These are phyloP conservation scores for Masnerella sp. DNA, from an alignment of 2,888 invertebrate species.

Conservation along the genomic window DNA sequence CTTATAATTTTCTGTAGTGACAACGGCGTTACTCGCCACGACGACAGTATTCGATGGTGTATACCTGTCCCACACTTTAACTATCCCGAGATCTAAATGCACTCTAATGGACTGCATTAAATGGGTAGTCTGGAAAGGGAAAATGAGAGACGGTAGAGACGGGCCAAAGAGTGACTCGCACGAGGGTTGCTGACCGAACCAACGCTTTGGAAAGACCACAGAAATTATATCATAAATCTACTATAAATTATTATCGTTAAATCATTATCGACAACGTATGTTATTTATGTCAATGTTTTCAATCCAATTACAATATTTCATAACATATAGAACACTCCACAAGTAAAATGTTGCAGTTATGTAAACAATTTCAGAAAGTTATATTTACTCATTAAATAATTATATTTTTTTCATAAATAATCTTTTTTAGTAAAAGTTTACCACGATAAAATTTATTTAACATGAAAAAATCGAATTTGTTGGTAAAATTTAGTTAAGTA, in stretches of 20 bases:
- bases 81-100: conserved; percentile 78
- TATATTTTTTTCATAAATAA: too few species aligned
- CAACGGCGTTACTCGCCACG: conserved; percentile 54
- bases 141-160: conserved; percentile 59
- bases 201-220: conserved; percentile 64
- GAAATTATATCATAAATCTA: conserved; percentile 47
- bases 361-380: too few species aligned
- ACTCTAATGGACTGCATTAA: conserved; percentile 78
- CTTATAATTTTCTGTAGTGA: conserved; percentile 71
- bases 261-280: conserved; percentile 10
- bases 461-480: too few species aligned
- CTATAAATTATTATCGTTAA: conserved; percentile 38
- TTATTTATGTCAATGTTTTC: too few species aligned
- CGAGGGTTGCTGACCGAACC: conserved; percentile 64
- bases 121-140: conserved; percentile 70
- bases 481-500: too few species aligned
- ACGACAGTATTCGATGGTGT: conserved; percentile 59
- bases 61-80: conserved; percentile 73
- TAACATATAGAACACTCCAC: too few species aligned
- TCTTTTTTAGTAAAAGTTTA: too few species aligned
- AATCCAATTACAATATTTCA: too few species aligned
- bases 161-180: conserved; percentile 54
- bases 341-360: too few species aligned
- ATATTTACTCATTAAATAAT: too few species aligned
- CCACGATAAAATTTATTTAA: too few species aligned